Evolutionary conservation across 1,140 invertebrate genomes (phyloP).

Genomic region (Harlomillsia oculata): DNA sequence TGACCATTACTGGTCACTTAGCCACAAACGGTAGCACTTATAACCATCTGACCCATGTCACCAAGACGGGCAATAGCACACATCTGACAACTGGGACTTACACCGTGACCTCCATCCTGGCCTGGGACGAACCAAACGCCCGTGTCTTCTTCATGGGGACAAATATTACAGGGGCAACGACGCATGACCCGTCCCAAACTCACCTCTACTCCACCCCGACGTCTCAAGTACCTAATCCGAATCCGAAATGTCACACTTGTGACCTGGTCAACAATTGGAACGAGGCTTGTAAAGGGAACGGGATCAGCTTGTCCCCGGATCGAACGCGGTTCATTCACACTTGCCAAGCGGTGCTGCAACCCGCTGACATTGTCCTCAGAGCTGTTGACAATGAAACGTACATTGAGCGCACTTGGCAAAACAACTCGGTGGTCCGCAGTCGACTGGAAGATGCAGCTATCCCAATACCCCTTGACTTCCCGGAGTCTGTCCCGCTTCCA

Average conservation of each 20-base stretch:
- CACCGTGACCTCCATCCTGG: slow-evolving; percentile 66
- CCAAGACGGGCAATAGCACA: slow-evolving; percentile 28
- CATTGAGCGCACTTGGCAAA: too few species aligned
- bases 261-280: slow-evolving; percentile 33
- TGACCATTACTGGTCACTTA: too few species aligned
- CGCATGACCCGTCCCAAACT: slow-evolving; percentile 36
- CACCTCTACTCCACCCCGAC: slow-evolving; percentile 39
- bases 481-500: slow-evolving; percentile 49
- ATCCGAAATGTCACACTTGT: slow-evolving; percentile 39
- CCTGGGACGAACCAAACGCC: slow-evolving; percentile 59
- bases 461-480: too few species aligned
- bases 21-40: slow-evolving; percentile 47
- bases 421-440: too few species aligned
- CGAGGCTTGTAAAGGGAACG: slow-evolving; percentile 50
- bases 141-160: too few species aligned
- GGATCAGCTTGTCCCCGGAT: slow-evolving; percentile 55
- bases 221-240: neutral
- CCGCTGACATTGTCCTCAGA: too few species aligned
- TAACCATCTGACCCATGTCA: slow-evolving; percentile 45
- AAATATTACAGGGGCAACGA: too few species aligned
- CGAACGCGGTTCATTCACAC: slow-evolving; percentile 57
- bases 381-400: too few species aligned
- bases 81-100: slow-evolving; percentile 55
- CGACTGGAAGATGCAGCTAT: too few species aligned
- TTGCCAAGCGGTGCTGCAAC: too few species aligned